Evolutionary conservation across 2,113 vertebrate genomes (phyloP).

Genomic region (Naja naja): DNA sequence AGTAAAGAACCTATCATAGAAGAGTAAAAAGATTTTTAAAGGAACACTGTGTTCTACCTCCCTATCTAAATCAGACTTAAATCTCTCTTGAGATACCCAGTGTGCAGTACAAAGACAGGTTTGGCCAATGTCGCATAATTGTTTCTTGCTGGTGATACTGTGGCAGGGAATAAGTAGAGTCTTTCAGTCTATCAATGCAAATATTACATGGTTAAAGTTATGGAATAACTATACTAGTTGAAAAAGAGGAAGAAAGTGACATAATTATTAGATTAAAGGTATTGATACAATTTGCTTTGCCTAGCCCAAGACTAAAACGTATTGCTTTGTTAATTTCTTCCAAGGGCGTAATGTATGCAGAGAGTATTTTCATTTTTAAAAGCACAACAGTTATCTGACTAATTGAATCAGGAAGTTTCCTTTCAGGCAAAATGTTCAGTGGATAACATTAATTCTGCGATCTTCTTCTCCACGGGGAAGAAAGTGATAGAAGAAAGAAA

Average conservation of each 20-base stretch:
- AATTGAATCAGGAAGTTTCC: not conserved
- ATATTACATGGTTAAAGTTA: not conserved
- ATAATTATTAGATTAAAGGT: not conserved
- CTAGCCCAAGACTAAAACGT: not conserved
- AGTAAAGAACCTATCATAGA: not conserved
- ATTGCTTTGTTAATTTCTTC: not conserved
- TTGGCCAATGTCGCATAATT: not conserved
- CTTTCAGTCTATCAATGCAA: not conserved
- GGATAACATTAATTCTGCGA: conserved; percentile 6
- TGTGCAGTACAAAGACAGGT: not conserved
- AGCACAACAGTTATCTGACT: not conserved
- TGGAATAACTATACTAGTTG: not conserved
- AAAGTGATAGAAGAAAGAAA: not conserved
- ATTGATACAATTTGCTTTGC: not conserved
- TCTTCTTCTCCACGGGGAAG: not conserved
- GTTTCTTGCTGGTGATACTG: not conserved
- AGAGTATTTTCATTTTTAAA: not conserved
- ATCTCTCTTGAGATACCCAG: not conserved
- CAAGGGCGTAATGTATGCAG: not conserved
- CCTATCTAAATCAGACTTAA: not conserved
- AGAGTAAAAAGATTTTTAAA: not conserved
- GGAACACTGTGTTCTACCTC: not conserved
- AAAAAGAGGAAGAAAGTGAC: not conserved
- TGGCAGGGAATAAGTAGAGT: not conserved
- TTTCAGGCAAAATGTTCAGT: conserved; percentile 19